A percentile compares a stretch with the other conserved stretches of the same genome.
Conservation (phyloP, 2,888 invertebrate genomes). For the Trissoscelio sp. region DNA sequence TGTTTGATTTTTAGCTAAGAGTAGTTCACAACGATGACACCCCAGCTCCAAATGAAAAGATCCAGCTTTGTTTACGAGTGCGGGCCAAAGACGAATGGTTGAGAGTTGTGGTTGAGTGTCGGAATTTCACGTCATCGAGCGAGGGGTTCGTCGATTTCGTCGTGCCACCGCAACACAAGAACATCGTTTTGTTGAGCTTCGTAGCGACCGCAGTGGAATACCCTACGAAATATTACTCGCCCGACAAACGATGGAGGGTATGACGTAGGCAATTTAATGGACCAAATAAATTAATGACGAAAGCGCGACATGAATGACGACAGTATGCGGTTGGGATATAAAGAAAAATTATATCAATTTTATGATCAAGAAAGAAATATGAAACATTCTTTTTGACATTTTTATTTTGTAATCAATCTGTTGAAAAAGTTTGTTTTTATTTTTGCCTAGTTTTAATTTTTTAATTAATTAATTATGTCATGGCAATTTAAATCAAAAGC, state of each 20-base stretch:
- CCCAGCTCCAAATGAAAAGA: conserved; percentile 80
- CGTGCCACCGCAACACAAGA: conserved; percentile 81
- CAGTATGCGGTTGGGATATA: too few relatives aligned
- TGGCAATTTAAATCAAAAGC: conserved; percentile 7
- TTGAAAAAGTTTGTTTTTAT: too few relatives aligned
- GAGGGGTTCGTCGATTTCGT: conserved; percentile 82
- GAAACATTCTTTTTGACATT: neutral
- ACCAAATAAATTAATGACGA: conserved; percentile 37
- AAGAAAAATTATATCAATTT: too few relatives aligned
- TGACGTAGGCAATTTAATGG: conserved; percentile 40
- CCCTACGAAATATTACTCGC: conserved; percentile 82
- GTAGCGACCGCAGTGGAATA: conserved; percentile 81
- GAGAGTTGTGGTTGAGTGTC: conserved; percentile 80
- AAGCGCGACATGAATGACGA: conserved; percentile 13
- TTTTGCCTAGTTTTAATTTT: too few relatives aligned
- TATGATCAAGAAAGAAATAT: too few relatives aligned
- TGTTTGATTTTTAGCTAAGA: conserved; percentile 73
- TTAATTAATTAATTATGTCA: conserved; percentile 19
- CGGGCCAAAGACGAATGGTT: conserved; percentile 80
- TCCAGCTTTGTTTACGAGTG: conserved; percentile 80
- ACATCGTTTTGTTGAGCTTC: conserved; percentile 78
- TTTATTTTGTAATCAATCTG: too few relatives aligned
- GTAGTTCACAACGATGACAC: conserved; percentile 80
- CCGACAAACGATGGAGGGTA: conserved; percentile 82
- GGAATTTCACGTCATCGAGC: conserved; percentile 80